Evolutionary conservation across 2,113 vertebrate species (phyloP).

Genomic region (Syngnathus typhle): DNA sequence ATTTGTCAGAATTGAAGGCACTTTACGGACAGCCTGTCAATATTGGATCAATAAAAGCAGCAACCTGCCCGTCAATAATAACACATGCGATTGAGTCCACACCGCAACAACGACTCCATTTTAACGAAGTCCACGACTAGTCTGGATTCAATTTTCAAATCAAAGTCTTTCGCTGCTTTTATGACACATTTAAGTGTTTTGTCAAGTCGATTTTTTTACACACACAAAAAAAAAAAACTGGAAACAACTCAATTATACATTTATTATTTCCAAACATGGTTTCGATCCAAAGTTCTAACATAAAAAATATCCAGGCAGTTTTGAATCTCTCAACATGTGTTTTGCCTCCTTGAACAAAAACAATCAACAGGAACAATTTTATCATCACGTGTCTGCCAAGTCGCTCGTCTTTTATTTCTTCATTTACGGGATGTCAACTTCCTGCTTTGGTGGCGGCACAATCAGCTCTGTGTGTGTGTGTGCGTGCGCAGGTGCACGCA

Average conservation of each 20-base stretch:
- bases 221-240: background rate
- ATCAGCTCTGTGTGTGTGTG: conserved; percentile 5
- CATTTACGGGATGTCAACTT: background rate
- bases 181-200: too few species aligned
- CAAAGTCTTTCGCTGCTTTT: too few species aligned
- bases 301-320: background rate
- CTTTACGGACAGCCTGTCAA: too few species aligned
- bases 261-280: background rate
- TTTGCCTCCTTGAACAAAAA: background rate
- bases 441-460: background rate
- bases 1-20: too few species aligned
- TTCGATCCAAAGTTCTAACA: background rate
- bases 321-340: background rate
- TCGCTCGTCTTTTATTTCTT: background rate
- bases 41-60: too few species aligned
- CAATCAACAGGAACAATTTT: background rate
- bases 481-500: conserved; percentile 47
- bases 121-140: too few species aligned
- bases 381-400: background rate
- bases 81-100: too few species aligned
- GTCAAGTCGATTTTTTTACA: background rate
- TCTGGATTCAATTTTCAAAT: too few species aligned
- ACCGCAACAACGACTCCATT: too few species aligned
- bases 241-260: background rate
- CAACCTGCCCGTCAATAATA: too few species aligned